Evolutionary conservation across 2,888 invertebrate species (phyloP), one percentile per base, ranked within the genome.

Genomic region (Resseliella maxima): DNA sequence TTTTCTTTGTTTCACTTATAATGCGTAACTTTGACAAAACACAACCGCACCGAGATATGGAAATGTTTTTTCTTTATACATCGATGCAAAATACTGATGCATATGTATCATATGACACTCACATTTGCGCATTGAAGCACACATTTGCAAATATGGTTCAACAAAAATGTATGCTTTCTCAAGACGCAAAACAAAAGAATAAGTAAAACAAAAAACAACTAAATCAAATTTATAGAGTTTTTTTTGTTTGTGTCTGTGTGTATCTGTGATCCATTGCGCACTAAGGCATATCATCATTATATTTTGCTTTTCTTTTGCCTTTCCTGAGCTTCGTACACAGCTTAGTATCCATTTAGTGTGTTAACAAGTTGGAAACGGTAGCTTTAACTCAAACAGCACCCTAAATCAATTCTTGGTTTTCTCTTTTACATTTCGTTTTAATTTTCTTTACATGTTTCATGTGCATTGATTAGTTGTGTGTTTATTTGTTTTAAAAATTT

Each of bases 141-240:
- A 72, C 72, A 72, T 72, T 72, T 35, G 31, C 59, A 59, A 59
- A 59, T 3, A 24, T 18, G 15, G n/a, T 18, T 50, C 21, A 10
- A 2, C 21, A 50, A 50, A 50, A n/a, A n/a, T n/a, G 21, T 41
- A 41, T 50, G 59, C 59, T n/a, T n/a, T n/a, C n/a, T n/a, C n/a
- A n/a, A n/a, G n/a, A n/a, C n/a, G n/a, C n/a, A n/a, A n/a, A 10
- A 6, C 1, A 15, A 27, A 35, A 27, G 27, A 12, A 18, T 31
- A 35, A 0, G 31, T 3, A 12, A 72, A 35, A 27, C 1, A 72
- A n/a, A n/a, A n/a, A 72, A 72, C 31, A 72, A 8, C 72, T 35
- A 72, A 72, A 72, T 72, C 72, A 72, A 72, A 72, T 72, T 72
- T 72, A 72, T 72, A 35, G 27, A 72, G 72, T 72, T 72, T 72